phyloP scores from a whole-genome alignment of 2,888 invertebrate species.

The Rhagonycha lutea region DNA sequence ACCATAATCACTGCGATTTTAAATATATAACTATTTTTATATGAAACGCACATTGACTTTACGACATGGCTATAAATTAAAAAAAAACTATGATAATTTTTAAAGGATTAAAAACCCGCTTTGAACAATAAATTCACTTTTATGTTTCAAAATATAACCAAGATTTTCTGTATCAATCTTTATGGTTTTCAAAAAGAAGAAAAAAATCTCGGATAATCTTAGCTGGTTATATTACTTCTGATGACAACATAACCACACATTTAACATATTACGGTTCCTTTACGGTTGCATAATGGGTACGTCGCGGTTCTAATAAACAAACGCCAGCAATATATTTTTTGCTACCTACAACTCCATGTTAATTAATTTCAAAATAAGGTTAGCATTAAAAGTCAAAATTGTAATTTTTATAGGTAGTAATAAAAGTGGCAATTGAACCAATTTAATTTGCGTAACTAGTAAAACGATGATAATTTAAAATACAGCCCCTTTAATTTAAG shows the following conservation, averaged over 20 bases:
- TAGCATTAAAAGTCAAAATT: conserved; percentile 5
- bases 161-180: neutral
- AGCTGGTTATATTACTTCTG: neutral
- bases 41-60: neutral
- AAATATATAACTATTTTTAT: neutral
- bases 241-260: neutral
- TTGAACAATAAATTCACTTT: neutral
- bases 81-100: neutral
- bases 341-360: neutral
- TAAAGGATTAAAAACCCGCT: neutral
- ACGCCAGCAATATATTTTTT: neutral
- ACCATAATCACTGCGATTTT: neutral
- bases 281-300: too few species aligned
- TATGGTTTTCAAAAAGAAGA: neutral
- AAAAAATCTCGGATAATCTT: neutral
- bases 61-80: neutral
- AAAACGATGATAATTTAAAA: conserved; percentile 39
- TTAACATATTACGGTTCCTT: neutral
- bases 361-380: neutral
- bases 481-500: conserved; percentile 46
- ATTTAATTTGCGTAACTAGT: conserved; percentile 48
- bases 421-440: conserved; percentile 45
- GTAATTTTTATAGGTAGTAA: conserved; percentile 26
- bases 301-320: neutral
- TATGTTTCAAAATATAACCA: neutral